phyloP scores from a whole-genome alignment of 2,888 invertebrate genomes.

The Acrobasis suavella region DNA sequence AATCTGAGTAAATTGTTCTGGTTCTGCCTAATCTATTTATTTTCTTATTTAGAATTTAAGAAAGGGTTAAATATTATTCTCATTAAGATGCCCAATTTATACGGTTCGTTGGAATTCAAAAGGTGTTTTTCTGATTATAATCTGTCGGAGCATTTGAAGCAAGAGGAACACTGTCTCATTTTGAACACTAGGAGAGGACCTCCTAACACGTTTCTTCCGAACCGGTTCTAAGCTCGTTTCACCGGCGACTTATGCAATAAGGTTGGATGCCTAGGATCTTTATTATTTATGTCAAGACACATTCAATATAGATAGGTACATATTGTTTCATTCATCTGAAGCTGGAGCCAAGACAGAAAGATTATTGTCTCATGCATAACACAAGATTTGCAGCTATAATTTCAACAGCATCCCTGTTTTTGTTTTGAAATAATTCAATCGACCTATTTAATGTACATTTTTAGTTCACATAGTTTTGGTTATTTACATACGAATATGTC shows the following conservation, averaged over 20 bases:
- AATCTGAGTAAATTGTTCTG: too few relatives aligned
- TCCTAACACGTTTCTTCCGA: constrained; percentile 77
- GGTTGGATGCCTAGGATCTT: constrained; percentile 31
- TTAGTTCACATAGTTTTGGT: too few relatives aligned
- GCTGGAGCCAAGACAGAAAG: neutral
- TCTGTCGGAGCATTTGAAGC: constrained; percentile 13
- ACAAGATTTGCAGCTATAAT: neutral
- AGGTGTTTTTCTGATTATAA: too few relatives aligned
- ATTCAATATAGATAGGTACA: neutral
- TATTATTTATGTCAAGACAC: constrained; percentile 16
- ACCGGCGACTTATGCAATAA: constrained; percentile 71
- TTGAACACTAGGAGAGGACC: constrained; percentile 63
- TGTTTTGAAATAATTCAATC: neutral
- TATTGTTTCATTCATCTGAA: neutral
- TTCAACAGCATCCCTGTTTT: neutral
- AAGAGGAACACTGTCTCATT: constrained; percentile 33
- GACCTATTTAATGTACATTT: too few relatives aligned
- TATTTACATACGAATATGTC: neutral
- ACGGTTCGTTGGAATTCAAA: too few relatives aligned
- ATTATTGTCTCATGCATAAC: neutral
- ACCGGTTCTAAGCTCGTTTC: constrained; percentile 73
- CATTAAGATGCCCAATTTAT: too few relatives aligned
- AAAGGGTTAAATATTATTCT: too few relatives aligned
- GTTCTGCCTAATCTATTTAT: too few relatives aligned
- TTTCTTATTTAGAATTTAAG: too few relatives aligned